phyloP scores from a whole-genome alignment of 2,888 invertebrate species.

The Drosophila quinaria region DNA sequence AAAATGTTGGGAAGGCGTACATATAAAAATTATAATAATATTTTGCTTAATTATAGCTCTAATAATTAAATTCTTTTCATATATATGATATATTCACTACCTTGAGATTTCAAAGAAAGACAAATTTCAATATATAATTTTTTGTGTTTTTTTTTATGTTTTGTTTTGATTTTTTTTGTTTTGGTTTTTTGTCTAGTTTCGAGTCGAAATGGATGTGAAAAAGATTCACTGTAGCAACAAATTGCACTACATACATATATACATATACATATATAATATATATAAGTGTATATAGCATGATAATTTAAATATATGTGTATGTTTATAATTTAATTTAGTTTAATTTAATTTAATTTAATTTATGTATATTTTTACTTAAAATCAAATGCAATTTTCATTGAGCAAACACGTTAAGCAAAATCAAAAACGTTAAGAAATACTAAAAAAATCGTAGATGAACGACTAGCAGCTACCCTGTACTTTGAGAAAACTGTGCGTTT shows the following conservation, averaged over 20 bases:
- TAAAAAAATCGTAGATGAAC: constrained; percentile 10
- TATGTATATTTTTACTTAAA: constrained; percentile 51
- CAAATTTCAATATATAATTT: constrained; percentile 30
- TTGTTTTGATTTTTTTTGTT: constrained; percentile 21
- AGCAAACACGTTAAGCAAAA: constrained; percentile 56
- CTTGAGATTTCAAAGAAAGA: constrained; percentile 39
- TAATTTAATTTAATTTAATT: constrained; percentile 50
- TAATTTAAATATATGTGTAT: constrained; percentile 29
- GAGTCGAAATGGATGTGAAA: constrained; percentile 44
- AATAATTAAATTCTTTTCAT: constrained; percentile 33
- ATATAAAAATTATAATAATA: constrained; percentile 30
- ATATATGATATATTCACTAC: constrained; percentile 53
- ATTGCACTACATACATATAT: constrained; percentile 70
- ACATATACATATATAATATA: constrained; percentile 22
- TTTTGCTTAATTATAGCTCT: constrained; percentile 47
- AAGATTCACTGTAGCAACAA: constrained; percentile 63
- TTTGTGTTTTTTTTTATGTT: constrained; percentile 32
- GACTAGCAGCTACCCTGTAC: constrained; percentile 23
- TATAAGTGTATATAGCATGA: constrained; percentile 28
- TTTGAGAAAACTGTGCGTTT: not conserved
- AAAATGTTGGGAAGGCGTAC: constrained; percentile 3
- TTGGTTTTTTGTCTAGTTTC: constrained; percentile 35
- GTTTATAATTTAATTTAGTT: constrained; percentile 37
- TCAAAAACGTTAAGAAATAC: constrained; percentile 9
- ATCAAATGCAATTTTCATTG: constrained; percentile 67